Evolutionary conservation across 2,113 vertebrate species (phyloP), one percentile per base, ranked within the genome.

Genomic region (Gavia stellata): DNA sequence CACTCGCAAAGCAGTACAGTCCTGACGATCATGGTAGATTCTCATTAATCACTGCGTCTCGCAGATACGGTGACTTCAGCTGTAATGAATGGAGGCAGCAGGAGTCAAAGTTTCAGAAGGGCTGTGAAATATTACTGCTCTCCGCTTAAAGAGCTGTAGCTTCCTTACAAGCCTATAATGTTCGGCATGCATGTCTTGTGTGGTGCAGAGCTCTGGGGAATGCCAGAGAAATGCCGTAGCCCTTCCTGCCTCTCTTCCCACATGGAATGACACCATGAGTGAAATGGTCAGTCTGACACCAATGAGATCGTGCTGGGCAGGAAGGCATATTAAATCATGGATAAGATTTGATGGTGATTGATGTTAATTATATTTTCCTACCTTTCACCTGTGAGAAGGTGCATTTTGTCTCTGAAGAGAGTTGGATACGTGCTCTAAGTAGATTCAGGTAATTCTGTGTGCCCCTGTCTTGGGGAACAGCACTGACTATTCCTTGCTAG

Each of bases 131-230:
- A 6, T 23, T 9, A 1, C 81, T 66, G 63, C 34, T 92, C 55
- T 40, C 34, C 2, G 2, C 14, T 4, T 12, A 9, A 20, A 50
- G 90, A 66, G 59, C 61, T 45, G 36, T 6, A 3, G 6, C 53
- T 34, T 56, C 73, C 50, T 25, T 17, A 2, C 0, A 23, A 62
- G 14, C 67, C 44, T 3, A 0, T 6, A 5, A 1, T 3, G n/a
- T n/a, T n/a, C n/a, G n/a, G n/a, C n/a, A n/a, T n/a, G 7, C 4
- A 1, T 4, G 24, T 34, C 26, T 5, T 8, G 4, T 5, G 45
- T 3, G 18, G 50, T 12, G 19, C 52, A 14, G 74, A 63, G 79
- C 52, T 68, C 17, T 24, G 26, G 67, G 50, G 19, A 75, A 7
- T 1, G 3, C 9, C 6, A 4, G 36, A 17, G 42, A 12, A 74